phyloP scores from a whole-genome alignment of 2,113 vertebrate genomes.

The Indri indri region DNA sequence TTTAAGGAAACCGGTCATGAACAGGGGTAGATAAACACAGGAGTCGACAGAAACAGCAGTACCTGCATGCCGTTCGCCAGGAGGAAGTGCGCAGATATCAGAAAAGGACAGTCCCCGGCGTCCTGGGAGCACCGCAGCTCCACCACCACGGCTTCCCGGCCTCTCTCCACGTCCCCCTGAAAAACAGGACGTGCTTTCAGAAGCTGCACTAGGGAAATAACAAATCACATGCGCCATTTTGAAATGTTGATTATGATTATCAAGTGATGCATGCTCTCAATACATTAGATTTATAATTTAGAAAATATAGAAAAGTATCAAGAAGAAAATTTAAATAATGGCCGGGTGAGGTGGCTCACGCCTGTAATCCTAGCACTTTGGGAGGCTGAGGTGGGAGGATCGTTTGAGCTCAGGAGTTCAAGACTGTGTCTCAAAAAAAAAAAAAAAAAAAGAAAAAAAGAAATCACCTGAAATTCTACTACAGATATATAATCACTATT shows the following conservation, averaged over 20 bases:
- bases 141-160: constrained; percentile 65
- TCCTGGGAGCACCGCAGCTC: constrained; percentile 87
- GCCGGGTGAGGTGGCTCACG: too few relatives aligned
- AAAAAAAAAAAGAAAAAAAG: not conserved
- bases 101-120: constrained; percentile 69
- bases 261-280: not conserved
- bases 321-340: not conserved
- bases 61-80: constrained; percentile 69
- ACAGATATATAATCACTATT: not conserved
- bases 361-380: too few relatives aligned
- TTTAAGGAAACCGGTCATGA: not conserved
- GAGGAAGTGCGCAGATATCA: constrained; percentile 78
- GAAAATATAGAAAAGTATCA: not conserved
- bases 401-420: too few relatives aligned
- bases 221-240: not conserved
- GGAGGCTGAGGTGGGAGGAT: too few relatives aligned
- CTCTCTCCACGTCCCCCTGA: constrained; percentile 48
- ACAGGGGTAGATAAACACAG: not conserved
- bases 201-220: not conserved
- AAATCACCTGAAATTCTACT: not conserved
- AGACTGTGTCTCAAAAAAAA: too few relatives aligned
- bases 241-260: not conserved
- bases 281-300: not conserved
- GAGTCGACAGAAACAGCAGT: not conserved
- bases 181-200: not conserved